phyloP scores from a whole-genome alignment of 2,888 invertebrate species.

The Meliscaeva auricollis region DNA sequence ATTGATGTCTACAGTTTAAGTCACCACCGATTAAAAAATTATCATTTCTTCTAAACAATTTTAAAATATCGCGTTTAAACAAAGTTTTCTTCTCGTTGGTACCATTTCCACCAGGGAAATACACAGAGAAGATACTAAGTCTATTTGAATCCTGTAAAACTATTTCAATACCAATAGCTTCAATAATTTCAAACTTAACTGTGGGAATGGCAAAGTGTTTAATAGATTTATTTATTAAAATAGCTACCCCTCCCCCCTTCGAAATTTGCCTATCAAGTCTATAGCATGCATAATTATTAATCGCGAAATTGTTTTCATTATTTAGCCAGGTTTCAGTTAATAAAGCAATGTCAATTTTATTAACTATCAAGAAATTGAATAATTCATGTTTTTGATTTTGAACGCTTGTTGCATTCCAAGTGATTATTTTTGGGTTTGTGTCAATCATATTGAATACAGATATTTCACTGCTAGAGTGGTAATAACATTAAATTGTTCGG shows the following conservation, averaged over 20 bases:
- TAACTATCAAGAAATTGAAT: neutral
- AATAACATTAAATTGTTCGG: no score
- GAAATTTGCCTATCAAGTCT: neutral
- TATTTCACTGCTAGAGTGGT: no score
- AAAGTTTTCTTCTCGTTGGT: neutral
- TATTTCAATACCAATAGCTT: conserved; percentile 24
- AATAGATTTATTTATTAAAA: conserved; percentile 22
- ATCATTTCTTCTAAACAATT: conserved; percentile 18
- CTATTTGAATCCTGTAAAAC: conserved; percentile 4
- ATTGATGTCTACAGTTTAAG: conserved; percentile 2
- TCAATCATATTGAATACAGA: neutral
- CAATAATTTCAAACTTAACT: conserved; percentile 1
- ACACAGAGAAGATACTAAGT: conserved; percentile 17
- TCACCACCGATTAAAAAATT: conserved; percentile 25
- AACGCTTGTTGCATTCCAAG: conserved; percentile 11
- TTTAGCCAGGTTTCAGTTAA: neutral
- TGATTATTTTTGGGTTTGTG: conserved; percentile 8
- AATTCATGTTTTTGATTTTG: conserved; percentile 7
- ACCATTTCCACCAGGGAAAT: conserved; percentile 24
- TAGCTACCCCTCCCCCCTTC: neutral
- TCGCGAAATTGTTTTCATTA: neutral
- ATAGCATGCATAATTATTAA: neutral
- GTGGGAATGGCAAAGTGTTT: conserved; percentile 10
- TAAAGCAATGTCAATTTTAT: neutral
- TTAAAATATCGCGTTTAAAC: conserved; percentile 20